These are phyloP conservation scores for Oxycera nigricornis DNA, from an alignment of 2,888 invertebrate genomes.

Conservation along the genomic window DNA sequence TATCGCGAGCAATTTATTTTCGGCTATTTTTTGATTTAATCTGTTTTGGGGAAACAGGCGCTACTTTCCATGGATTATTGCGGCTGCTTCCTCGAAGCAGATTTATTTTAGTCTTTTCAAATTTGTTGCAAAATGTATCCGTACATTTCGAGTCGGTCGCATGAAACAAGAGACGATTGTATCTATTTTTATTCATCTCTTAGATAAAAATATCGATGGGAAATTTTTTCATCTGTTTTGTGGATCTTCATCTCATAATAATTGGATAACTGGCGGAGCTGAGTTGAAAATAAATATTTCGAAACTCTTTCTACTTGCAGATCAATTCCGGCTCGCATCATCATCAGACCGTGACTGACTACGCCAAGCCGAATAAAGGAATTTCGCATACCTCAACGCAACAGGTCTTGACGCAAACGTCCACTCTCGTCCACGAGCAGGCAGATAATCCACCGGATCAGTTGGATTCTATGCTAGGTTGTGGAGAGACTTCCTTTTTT, in stretches of 20 bases:
- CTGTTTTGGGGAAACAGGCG: no score
- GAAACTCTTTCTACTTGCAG: constrained; percentile 58
- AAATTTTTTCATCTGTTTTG: background rate
- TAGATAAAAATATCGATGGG: background rate
- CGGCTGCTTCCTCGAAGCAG: no score
- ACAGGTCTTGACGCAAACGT: constrained; percentile 56
- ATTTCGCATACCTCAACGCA: constrained; percentile 56
- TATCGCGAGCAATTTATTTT: no score
- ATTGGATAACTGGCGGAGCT: background rate
- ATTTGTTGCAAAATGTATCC: no score
- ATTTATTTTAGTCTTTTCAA: no score
- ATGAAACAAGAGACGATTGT: background rate
- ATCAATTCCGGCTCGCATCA: constrained; percentile 70
- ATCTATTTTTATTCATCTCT: constrained; percentile 5
- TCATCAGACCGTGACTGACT: constrained; percentile 72
- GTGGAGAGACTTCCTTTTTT: no score
- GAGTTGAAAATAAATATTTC: background rate
- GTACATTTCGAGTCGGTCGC: background rate
- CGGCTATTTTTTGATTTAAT: no score
- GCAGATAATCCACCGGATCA: constrained; percentile 61
- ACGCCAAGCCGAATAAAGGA: constrained; percentile 73
- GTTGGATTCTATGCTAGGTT: constrained; percentile 65
- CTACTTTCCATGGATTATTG: no score
- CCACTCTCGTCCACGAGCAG: constrained; percentile 56
- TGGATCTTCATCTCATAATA: background rate